These are phyloP conservation scores for Sinocyclocheilus anshuiensis DNA, from an alignment of 2,113 vertebrate genomes.

Conservation along the genomic window DNA sequence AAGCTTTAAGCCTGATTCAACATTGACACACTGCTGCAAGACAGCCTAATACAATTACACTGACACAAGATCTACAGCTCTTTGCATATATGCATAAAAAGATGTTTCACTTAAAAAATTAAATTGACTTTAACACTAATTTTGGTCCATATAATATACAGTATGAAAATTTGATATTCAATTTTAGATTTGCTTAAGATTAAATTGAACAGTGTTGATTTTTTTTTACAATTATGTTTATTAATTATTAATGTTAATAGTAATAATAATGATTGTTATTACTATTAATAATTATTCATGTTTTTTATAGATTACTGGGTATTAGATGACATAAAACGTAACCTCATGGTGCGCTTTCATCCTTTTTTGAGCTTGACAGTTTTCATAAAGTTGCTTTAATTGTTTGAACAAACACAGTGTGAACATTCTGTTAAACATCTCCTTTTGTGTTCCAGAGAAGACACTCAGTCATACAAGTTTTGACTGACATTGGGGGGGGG, in stretches of 20 bases:
- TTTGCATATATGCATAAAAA: neutral
- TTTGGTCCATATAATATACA: neutral
- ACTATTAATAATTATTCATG: neutral
- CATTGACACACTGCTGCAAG: conserved; percentile 23
- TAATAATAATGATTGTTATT: neutral
- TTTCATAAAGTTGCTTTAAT: neutral
- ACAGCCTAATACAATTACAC: conserved; percentile 36
- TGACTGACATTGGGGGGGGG: neutral
- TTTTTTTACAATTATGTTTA: neutral
- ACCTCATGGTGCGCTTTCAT: neutral
- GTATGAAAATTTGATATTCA: neutral
- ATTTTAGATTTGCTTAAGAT: neutral
- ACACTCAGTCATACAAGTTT: neutral
- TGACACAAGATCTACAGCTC: conserved; percentile 25
- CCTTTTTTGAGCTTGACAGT: neutral
- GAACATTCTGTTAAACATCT: too few species aligned
- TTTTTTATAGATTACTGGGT: neutral
- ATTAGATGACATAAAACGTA: neutral
- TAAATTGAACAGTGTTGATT: neutral
- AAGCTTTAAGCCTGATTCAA: conserved; percentile 18
- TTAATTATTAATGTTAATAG: neutral
- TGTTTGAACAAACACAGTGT: neutral
- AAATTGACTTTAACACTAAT: neutral
- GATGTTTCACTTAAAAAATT: neutral
- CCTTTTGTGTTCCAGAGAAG: neutral